These are phyloP conservation scores for Paradoxurus hermaphroditus DNA, from an alignment of 2,113 vertebrate genomes.

Conservation along the genomic window DNA sequence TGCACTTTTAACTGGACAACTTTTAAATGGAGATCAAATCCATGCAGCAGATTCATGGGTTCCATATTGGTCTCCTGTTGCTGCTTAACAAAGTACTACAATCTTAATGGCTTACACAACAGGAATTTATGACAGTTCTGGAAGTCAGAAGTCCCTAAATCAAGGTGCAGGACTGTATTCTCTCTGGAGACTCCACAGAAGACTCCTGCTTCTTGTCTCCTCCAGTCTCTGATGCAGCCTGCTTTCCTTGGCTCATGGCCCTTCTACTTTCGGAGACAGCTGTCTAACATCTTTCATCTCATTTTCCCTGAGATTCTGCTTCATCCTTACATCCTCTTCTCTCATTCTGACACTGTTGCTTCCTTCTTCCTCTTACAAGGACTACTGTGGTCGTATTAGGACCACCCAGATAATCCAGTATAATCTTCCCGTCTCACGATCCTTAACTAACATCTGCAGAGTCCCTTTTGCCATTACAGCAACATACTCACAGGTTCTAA, in stretches of 20 bases:
- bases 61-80: no score
- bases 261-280: not conserved
- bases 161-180: not conserved
- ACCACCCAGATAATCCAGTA: not conserved
- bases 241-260: not conserved
- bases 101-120: not conserved
- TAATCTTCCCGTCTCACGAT: not conserved
- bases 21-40: slow-evolving; percentile 14
- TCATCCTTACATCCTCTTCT: not conserved
- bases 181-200: not conserved
- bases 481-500: not conserved
- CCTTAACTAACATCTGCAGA: not conserved
- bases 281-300: not conserved
- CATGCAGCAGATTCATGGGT: not conserved
- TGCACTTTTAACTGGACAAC: not conserved
- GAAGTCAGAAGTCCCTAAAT: not conserved
- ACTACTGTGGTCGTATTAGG: not conserved
- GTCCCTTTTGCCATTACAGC: not conserved
- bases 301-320: not conserved
- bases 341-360: not conserved
- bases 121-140: not conserved
- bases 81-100: no score
- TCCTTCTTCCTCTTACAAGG: not conserved
- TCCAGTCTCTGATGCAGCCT: not conserved
- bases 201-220: not conserved